Base-by-base conservation (phyloP, 2,888 invertebrate species). In the Drosophila ustulata region DNA sequence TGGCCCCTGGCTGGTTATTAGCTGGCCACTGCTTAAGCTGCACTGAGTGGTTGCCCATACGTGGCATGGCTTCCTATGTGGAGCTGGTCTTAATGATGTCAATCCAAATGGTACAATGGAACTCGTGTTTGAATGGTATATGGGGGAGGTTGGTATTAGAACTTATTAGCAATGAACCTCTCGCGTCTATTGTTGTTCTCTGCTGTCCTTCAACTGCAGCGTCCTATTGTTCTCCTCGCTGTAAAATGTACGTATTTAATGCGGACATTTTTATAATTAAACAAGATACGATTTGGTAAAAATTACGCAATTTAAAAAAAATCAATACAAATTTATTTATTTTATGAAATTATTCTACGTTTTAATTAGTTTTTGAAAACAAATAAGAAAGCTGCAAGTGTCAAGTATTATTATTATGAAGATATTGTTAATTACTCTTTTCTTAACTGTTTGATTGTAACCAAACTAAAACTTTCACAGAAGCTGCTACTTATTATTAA, bases 31-130 rank as follows among this genome's bases (percentile, higher is more conserved):
- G 64, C 53, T 57, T 68, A 66, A 75, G 65, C 63, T 46, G 26
- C 49, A 18, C 53, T 41, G 67, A 81, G 79, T 67, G 71, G 64
- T 62, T 51, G 62, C 57, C 59, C 80, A 73, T 66, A 28, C 74
- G 63, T 63, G 69, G 70, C 39, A 69, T 39, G 3, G 18, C 32
- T 9, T 55, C 41, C 51, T 52, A 67, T 70, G 72, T 70, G 58
- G 32, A 45, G 59, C 64, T 71, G 86, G 73, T 82, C 87, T 85
- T 89, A 89, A 87, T 80, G 85, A 82, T 78, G 90, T 89, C 82
- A 85, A 80, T 78, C 85, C 70, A 64, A 74, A 78, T 78, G 87
- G 76, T 82, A 71, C 75, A 67, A 53, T 63, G 66, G 55, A 76
- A 67, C 64, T 79, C 75, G 64, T 72, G 82, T 67, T 37, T 55